A percentile compares a stretch with the other conserved stretches of the same genome.
Evolutionary conservation across 2,888 invertebrate genomes (phyloP).

Genomic region (Temnothorax ravouxi): DNA sequence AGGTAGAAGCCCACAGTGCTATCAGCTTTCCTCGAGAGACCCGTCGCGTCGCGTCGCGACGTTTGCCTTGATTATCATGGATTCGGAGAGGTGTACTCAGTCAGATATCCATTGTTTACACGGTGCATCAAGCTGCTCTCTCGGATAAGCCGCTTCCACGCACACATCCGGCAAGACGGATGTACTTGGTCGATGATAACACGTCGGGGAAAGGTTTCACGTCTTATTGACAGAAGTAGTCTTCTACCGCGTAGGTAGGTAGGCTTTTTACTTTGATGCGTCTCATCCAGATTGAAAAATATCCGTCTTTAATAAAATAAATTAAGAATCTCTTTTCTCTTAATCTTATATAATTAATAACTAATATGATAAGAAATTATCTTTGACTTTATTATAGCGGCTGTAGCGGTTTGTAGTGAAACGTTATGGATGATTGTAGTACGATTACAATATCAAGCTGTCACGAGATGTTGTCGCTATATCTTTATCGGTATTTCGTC

Average conservation of each 20-base stretch:
- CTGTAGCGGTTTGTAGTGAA: background rate
- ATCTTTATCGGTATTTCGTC: conserved; percentile 13
- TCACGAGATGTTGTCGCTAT: background rate
- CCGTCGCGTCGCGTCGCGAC: conserved; percentile 67
- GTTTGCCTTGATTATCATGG: conserved; percentile 75
- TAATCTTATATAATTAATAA: background rate
- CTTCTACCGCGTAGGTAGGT: background rate
- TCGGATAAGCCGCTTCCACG: conserved; percentile 60
- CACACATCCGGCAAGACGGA: conserved; percentile 23
- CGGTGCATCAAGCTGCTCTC: conserved; percentile 36
- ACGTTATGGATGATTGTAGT: background rate
- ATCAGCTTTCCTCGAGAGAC: conserved; percentile 43
- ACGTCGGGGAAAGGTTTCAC: background rate
- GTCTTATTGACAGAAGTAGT: background rate
- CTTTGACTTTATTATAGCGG: background rate
- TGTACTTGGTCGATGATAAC: background rate
- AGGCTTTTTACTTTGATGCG: background rate
- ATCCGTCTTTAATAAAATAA: background rate
- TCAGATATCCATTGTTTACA: conserved; percentile 69
- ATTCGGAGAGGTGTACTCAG: conserved; percentile 59
- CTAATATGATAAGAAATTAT: conserved; percentile 1
- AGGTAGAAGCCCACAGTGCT: conserved; percentile 39
- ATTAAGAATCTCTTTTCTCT: background rate
- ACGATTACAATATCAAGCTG: background rate
- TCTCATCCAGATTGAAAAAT: background rate